Conservation (phyloP, 1,140 invertebrate species). For the Leptestheria dahalacensis region DNA sequence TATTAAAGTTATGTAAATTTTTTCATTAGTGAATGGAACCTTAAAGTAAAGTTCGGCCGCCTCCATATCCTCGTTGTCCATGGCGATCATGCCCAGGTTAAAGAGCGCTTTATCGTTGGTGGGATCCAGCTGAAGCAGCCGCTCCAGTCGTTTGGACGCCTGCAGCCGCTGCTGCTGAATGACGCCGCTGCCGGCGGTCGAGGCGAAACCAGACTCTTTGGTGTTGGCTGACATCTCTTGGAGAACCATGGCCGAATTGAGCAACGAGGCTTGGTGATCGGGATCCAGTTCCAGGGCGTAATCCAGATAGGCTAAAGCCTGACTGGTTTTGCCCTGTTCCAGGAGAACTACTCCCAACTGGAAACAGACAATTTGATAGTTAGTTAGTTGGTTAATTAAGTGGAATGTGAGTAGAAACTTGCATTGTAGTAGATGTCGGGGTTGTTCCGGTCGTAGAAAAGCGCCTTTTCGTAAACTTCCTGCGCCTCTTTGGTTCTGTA, state of each 20-base stretch:
- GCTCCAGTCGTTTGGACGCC: conserved; percentile 29
- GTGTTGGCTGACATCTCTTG: conserved; percentile 61
- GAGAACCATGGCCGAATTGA: conserved; percentile 88
- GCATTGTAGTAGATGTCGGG: conserved; percentile 96
- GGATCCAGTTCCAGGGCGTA: conserved; percentile 84
- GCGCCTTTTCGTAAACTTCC: conserved; percentile 81
- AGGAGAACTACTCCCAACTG: conserved; percentile 85
- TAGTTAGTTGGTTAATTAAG: not conserved
- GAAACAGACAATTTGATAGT: not conserved
- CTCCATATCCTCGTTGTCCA: conserved; percentile 76
- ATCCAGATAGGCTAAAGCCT: conserved; percentile 81
- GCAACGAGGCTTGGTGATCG: conserved; percentile 82
- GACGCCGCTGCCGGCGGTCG: not conserved
- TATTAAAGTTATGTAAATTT: no score
- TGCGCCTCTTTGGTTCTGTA: conserved; percentile 75
- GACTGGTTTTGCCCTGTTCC: conserved; percentile 76
- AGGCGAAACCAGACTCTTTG: no score
- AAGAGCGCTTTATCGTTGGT: conserved; percentile 78
- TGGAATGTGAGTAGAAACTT: conserved; percentile 27
- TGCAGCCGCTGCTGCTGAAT: conserved; percentile 9
- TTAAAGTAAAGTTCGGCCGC: conserved; percentile 55
- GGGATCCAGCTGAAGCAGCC: conserved; percentile 56
- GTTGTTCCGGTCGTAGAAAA: conserved; percentile 85
- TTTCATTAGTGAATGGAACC: not conserved
- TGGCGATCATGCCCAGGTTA: conserved; percentile 88